phyloP scores from a whole-genome alignment of 64 coral and sea anemone genomes.

The Acropora yongei region DNA sequence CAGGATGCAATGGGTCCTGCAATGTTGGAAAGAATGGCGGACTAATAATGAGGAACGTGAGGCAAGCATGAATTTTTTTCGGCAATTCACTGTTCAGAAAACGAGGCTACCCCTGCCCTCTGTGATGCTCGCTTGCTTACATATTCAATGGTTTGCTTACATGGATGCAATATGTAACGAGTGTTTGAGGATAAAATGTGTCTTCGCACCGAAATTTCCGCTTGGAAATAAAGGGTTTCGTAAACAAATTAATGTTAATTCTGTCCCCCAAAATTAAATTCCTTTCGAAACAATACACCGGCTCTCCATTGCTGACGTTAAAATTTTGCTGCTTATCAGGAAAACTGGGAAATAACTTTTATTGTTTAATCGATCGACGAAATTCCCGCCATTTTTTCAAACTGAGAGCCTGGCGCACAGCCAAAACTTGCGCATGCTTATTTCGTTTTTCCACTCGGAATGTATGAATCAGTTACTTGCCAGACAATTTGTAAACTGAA shows the following conservation, averaged over 20 bases:
- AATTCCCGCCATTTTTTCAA: too few species aligned
- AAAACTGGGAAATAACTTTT: background rate
- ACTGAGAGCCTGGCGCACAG: too few species aligned
- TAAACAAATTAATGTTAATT: background rate
- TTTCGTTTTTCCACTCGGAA: too few species aligned
- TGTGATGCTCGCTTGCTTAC: background rate
- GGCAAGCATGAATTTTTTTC: background rate
- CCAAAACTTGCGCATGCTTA: too few species aligned
- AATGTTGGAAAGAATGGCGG: background rate
- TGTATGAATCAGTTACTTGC: slow-evolving; percentile 2
- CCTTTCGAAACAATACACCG: background rate
- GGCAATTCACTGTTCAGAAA: background rate
- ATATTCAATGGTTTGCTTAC: background rate
- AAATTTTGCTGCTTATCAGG: background rate
- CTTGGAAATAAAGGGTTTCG: background rate
- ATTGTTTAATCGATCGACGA: too few species aligned
- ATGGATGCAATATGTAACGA: background rate
- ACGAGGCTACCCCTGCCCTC: background rate
- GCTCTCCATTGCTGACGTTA: background rate
- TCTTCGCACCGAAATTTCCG: background rate
- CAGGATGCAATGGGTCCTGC: background rate
- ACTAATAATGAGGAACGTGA: background rate
- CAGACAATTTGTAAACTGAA: background rate
- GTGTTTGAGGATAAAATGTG: background rate
- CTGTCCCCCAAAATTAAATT: background rate